Evolutionary conservation across 2,113 vertebrate species (phyloP).

Genomic region (Saguinus midas): DNA sequence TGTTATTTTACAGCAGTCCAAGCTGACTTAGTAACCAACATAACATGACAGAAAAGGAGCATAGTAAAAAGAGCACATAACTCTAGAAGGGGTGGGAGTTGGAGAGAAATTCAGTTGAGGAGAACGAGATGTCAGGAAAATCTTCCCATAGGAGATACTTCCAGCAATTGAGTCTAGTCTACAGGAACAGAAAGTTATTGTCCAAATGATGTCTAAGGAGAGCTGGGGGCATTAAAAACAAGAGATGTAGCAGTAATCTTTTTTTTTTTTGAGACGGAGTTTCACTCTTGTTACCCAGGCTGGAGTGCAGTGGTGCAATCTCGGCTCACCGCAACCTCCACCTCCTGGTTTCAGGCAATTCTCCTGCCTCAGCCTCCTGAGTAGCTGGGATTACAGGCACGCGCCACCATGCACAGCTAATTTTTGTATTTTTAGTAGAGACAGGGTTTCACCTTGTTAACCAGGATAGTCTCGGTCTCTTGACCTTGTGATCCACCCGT

Average conservation of each 20-base stretch:
- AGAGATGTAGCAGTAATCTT: not conserved
- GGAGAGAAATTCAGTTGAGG: not conserved
- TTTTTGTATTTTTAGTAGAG: too few species aligned
- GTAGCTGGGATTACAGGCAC: too few species aligned
- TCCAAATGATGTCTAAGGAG: not conserved
- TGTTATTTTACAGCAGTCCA: not conserved
- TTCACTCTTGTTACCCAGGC: too few species aligned
- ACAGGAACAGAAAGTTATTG: not conserved
- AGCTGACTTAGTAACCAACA: not conserved
- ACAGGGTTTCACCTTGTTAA: too few species aligned
- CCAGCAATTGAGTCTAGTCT: not conserved
- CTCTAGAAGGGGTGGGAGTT: not conserved
- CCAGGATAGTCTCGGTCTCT: too few species aligned
- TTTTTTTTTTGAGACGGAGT: not conserved
- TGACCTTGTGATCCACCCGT: too few species aligned
- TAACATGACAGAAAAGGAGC: not conserved
- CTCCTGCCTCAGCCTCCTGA: too few species aligned
- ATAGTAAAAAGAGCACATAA: not conserved
- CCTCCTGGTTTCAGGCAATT: too few species aligned
- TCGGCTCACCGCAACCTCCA: too few species aligned
- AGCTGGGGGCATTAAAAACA: not conserved
- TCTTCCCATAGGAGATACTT: not conserved
- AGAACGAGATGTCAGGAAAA: not conserved
- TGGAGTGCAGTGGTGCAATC: too few species aligned
- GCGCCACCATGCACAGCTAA: too few species aligned